Conservation (phyloP, 2,113 vertebrate genomes). For the Podarcis raffonei region DNA sequence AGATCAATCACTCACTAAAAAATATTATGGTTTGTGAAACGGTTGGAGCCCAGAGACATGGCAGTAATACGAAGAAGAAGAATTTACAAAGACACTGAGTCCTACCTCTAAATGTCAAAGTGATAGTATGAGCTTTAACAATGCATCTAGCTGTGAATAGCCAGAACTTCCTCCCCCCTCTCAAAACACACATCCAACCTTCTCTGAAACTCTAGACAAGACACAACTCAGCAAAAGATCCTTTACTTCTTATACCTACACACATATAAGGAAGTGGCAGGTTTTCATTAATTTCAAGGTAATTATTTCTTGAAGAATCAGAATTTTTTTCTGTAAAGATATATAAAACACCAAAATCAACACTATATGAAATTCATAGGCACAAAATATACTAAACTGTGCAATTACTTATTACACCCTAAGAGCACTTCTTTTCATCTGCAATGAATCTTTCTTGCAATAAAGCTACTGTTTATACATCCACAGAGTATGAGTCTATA, state of each 20-base stretch:
- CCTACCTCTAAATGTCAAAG: conserved; percentile 79
- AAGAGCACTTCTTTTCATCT: neutral
- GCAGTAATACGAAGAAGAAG: conserved; percentile 79
- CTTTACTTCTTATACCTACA: conserved; percentile 36
- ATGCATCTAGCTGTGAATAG: conserved; percentile 76
- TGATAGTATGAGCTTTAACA: conserved; percentile 81
- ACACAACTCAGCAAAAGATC: conserved; percentile 47
- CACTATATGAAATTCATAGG: neutral
- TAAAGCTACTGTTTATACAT: neutral
- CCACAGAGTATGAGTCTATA: neutral
- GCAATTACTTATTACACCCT: neutral
- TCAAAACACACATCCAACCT: conserved; percentile 38
- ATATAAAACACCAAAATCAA: neutral
- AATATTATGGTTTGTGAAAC: conserved; percentile 86
- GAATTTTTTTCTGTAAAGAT: neutral
- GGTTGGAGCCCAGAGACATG: conserved; percentile 77
- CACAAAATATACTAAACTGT: neutral
- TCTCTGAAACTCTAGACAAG: conserved; percentile 72
- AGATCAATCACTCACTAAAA: conserved; percentile 87
- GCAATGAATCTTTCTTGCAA: neutral
- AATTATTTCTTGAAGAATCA: conserved; percentile 48
- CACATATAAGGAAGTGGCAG: conserved; percentile 57
- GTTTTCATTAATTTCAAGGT: conserved; percentile 49
- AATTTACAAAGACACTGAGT: conserved; percentile 82
- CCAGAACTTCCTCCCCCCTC: conserved; percentile 53